These are phyloP conservation scores for Trichogramma evanescens DNA, from an alignment of 2,888 invertebrate species.

Conservation along the genomic window DNA sequence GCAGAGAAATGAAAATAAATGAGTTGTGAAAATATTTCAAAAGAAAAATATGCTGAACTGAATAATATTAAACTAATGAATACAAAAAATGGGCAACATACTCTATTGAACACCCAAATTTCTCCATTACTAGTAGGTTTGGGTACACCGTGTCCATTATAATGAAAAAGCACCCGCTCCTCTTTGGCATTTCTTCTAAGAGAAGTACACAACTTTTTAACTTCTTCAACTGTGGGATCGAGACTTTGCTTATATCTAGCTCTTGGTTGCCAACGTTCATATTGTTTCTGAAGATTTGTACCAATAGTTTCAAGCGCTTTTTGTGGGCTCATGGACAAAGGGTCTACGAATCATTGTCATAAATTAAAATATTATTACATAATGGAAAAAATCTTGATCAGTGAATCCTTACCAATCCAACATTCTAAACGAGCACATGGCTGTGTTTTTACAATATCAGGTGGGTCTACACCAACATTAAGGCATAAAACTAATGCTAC, in stretches of 20 bases:
- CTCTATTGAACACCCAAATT: conserved; percentile 98
- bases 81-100: conserved; percentile 43
- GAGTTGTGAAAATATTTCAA: neutral
- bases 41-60: neutral
- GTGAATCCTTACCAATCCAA: conserved; percentile 74
- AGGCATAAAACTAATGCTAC: conserved; percentile 95
- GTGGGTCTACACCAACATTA: conserved; percentile 99
- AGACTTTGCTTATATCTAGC: conserved; percentile 95
- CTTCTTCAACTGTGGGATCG: conserved; percentile 97
- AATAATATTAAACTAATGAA: neutral
- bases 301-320: conserved; percentile 93
- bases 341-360: conserved; percentile 55
- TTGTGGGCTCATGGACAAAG: conserved; percentile 76
- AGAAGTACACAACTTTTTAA: conserved; percentile 92
- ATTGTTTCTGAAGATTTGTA: conserved; percentile 85
- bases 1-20: conserved; percentile 23
- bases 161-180: conserved; percentile 96
- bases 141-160: conserved; percentile 99
- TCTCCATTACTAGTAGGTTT: conserved; percentile 96
- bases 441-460: conserved; percentile 93
- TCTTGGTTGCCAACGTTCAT: conserved; percentile 97
- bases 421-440: conserved; percentile 93
- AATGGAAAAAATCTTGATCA: neutral
- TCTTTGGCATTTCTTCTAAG: conserved; percentile 94
- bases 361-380: neutral